These are phyloP conservation scores for Brachyistius frenatus DNA, from an alignment of 2,113 vertebrate species.

Conservation along the genomic window DNA sequence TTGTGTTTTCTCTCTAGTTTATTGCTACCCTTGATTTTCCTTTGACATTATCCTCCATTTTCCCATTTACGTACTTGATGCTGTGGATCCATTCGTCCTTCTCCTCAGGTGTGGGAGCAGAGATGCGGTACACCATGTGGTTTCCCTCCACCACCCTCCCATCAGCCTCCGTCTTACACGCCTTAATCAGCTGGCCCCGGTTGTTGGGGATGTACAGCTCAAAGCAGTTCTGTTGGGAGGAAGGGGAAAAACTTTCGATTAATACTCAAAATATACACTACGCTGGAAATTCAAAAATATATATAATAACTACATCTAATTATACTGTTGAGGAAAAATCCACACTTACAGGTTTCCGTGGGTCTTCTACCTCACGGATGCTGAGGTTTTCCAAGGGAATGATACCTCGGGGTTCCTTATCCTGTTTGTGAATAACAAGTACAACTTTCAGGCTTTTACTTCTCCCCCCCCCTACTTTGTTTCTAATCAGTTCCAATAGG, in stretches of 20 bases:
- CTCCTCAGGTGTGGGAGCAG: constrained; percentile 93
- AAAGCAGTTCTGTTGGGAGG: constrained; percentile 89
- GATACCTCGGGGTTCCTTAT: constrained; percentile 87
- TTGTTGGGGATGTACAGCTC: constrained; percentile 96
- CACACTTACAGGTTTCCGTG: constrained; percentile 81
- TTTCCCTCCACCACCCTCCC: constrained; percentile 94
- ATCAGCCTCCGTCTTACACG: constrained; percentile 93
- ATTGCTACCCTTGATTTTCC: too few species aligned
- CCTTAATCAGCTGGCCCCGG: constrained; percentile 94
- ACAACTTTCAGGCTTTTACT: neutral
- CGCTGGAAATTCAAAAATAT: neutral
- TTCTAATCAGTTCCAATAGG: too few species aligned
- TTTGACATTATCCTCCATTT: neutral
- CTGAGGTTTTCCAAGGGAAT: constrained; percentile 95
- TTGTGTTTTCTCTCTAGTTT: too few species aligned
- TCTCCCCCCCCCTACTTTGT: too few species aligned
- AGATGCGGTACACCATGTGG: constrained; percentile 95
- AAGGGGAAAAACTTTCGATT: neutral
- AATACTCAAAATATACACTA: neutral
- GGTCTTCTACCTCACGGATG: constrained; percentile 94
- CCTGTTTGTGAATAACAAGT: constrained; percentile 69
- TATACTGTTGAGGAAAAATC: neutral
- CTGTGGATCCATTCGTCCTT: constrained; percentile 97
- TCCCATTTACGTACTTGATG: constrained; percentile 86
- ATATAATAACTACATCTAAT: neutral